Evolutionary conservation across 2,888 invertebrate genomes (phyloP).

Genomic region (Scelioninae gen. 1): DNA sequence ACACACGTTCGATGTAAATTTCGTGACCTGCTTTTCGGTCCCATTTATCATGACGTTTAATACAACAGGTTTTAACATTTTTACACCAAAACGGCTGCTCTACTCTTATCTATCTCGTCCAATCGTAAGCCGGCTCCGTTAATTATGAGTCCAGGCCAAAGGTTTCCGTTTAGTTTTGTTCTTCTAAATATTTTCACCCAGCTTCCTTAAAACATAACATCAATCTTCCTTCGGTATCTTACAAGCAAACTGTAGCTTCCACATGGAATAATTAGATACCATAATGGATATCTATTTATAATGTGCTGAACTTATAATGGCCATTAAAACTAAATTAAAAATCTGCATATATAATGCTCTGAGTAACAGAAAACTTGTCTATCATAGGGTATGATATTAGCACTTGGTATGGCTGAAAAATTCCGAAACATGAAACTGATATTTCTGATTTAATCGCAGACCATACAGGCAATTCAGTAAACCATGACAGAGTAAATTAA

Average conservation of each 20-base stretch:
- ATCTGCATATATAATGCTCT: too few relatives aligned
- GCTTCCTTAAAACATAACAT: neutral
- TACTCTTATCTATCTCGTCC: slow-evolving; percentile 39
- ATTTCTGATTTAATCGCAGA: too few relatives aligned
- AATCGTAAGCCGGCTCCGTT: slow-evolving; percentile 24
- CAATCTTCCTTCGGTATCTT: slow-evolving; percentile 16
- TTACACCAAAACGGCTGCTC: slow-evolving; percentile 24
- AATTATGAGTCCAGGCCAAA: slow-evolving; percentile 12
- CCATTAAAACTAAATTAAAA: too few relatives aligned
- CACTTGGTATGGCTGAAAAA: neutral
- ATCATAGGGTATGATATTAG: neutral
- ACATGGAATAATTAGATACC: neutral
- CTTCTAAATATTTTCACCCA: neutral
- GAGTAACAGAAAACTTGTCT: neutral
- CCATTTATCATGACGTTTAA: slow-evolving; percentile 17
- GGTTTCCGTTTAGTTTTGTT: slow-evolving; percentile 2
- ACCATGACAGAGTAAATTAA: neutral
- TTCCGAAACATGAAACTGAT: too few relatives aligned
- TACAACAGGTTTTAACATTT: slow-evolving; percentile 33
- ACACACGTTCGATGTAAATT: slow-evolving; percentile 8
- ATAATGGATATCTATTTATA: too few relatives aligned
- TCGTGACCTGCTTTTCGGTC: slow-evolving; percentile 23
- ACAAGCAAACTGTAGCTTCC: neutral
- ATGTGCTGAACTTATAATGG: too few relatives aligned
- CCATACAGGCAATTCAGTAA: too few relatives aligned